Percentiles rank a stretch among this genome's conserved stretches.
These are phyloP conservation scores for Coregonus ussuriensis DNA, from an alignment of 2,797 vertebrate genomes.

Conservation along the genomic window DNA sequence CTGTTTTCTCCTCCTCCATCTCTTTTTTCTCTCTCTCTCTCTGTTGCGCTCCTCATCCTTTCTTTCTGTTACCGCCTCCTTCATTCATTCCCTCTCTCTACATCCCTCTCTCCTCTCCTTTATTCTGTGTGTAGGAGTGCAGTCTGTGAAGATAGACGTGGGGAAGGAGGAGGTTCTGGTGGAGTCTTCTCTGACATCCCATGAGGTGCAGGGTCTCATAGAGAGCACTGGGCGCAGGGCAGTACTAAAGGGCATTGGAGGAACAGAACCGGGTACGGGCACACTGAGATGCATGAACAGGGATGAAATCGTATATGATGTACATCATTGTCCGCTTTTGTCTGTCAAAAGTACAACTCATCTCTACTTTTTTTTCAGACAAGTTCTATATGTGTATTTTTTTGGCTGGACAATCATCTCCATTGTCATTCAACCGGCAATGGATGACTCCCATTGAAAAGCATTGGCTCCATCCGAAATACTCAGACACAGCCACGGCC, in stretches of 20 bases:
- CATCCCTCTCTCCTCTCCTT: background rate
- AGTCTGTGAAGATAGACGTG: slow-evolving; percentile 74
- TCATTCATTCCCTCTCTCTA: background rate
- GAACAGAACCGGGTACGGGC: slow-evolving; percentile 63
- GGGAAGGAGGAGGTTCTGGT: slow-evolving; percentile 81
- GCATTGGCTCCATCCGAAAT: too few species aligned
- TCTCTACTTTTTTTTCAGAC: background rate
- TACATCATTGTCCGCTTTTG: background rate
- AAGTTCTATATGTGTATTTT: background rate
- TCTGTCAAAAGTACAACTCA: background rate
- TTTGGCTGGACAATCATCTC: background rate
- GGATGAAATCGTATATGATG: background rate
- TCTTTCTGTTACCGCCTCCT: slow-evolving; percentile 57
- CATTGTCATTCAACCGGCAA: background rate
- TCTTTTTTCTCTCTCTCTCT: background rate
- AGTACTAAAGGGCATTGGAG: slow-evolving; percentile 87
- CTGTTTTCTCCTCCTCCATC: background rate
- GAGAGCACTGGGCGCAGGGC: slow-evolving; percentile 83
- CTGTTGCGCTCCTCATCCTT: too few species aligned
- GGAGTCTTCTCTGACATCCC: slow-evolving; percentile 75
- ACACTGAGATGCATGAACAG: background rate
- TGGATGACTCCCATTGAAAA: too few species aligned
- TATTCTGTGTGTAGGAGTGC: slow-evolving; percentile 72
- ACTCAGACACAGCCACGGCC: too few species aligned
- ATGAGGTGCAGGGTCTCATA: slow-evolving; percentile 80